Evolutionary conservation across 2,113 vertebrate species (phyloP).

Genomic region (Thinocorus orbignyianus): DNA sequence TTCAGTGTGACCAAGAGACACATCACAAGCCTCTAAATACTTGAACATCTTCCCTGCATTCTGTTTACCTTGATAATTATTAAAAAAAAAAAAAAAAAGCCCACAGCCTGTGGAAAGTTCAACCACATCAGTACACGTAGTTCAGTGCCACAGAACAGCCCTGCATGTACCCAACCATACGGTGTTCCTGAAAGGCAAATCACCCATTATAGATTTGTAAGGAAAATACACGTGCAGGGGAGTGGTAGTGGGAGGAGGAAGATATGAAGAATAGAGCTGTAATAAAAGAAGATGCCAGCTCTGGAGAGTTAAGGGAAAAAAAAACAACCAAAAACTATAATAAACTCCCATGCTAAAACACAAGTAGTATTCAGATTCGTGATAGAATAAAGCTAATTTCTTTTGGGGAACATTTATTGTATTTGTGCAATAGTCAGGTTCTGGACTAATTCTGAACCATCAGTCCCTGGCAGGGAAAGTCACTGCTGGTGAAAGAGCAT

Average conservation of each 20-base stretch:
- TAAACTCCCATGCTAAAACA: background rate
- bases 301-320: background rate
- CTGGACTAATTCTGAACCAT: background rate
- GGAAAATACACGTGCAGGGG: background rate
- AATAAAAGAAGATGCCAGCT: background rate
- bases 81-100: background rate
- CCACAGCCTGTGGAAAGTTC: background rate
- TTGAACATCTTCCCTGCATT: background rate
- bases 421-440: background rate
- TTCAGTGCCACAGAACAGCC: background rate
- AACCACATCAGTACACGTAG: background rate
- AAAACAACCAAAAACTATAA: background rate
- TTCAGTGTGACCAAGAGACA: background rate
- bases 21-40: background rate
- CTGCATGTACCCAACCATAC: fast-evolving
- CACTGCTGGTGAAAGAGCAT: background rate
- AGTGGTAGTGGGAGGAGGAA: background rate
- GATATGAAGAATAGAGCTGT: background rate
- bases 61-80: background rate
- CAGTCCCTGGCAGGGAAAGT: background rate
- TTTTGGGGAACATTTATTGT: background rate
- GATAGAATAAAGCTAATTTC: background rate
- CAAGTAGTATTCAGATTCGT: background rate
- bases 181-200: background rate
- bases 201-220: background rate